These are phyloP conservation scores for Alcis repandata DNA, from an alignment of 2,888 invertebrate genomes.

Conservation along the genomic window DNA sequence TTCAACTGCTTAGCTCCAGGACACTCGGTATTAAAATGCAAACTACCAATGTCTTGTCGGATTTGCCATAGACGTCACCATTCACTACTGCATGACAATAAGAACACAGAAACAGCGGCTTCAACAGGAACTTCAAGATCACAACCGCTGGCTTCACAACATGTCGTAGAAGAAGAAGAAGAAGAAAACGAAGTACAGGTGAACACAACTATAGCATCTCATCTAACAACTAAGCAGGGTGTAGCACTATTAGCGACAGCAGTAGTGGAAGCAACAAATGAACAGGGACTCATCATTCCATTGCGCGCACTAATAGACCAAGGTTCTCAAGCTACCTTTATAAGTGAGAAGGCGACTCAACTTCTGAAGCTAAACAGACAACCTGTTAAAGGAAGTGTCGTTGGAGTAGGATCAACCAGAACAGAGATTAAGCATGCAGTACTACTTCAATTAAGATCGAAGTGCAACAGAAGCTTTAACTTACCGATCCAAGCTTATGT, in stretches of 20 bases:
- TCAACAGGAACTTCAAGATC: background rate
- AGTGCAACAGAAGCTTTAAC: slow-evolving; percentile 20
- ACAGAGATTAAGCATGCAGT: slow-evolving; percentile 39
- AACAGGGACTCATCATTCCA: slow-evolving; percentile 35
- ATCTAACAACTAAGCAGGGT: slow-evolving; percentile 24
- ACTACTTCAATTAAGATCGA: slow-evolving; percentile 38
- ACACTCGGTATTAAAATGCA: slow-evolving; percentile 42
- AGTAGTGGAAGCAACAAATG: slow-evolving; percentile 37
- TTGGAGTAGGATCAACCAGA: slow-evolving; percentile 43
- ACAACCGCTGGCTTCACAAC: slow-evolving; percentile 14
- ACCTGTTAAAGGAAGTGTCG: slow-evolving; percentile 24
- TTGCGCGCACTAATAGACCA: slow-evolving; percentile 48
- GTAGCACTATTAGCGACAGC: slow-evolving; percentile 48
- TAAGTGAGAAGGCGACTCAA: slow-evolving; percentile 43
- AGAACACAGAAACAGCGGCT: slow-evolving; percentile 15
- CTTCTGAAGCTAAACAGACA: slow-evolving; percentile 24
- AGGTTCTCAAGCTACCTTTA: slow-evolving; percentile 47
- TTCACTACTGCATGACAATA: slow-evolving; percentile 43
- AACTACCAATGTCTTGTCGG: slow-evolving; percentile 41
- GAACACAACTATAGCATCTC: slow-evolving; percentile 34
- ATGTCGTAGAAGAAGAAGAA: slow-evolving; percentile 26
- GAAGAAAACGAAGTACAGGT: no score
- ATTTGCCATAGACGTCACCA: slow-evolving; percentile 48
- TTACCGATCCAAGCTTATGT: slow-evolving; percentile 40
- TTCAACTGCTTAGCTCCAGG: slow-evolving; percentile 48